Conservation (phyloP, 30 jellyfish, hydroid and myxozoan species). For the Sanderia malayensis region DNA sequence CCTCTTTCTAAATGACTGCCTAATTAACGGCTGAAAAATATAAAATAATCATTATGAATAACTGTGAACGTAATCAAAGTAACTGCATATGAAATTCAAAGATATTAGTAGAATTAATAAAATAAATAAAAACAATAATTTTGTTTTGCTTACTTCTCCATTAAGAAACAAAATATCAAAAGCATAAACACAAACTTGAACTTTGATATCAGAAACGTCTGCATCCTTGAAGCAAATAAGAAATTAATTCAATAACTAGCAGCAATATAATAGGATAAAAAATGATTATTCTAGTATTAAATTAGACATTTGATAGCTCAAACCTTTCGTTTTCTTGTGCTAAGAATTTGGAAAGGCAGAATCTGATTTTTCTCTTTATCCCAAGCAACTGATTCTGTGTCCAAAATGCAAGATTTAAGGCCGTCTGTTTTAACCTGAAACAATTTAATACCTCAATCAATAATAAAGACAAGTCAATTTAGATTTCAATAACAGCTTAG, state of each 20-base stretch:
- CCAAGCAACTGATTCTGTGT: conserved; percentile 97
- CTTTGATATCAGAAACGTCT: conserved; percentile 78
- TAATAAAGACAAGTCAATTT: too few species aligned
- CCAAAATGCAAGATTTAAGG: conserved; percentile 84
- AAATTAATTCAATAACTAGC: too few species aligned
- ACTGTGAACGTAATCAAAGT: too few species aligned
- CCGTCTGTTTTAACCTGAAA: conserved; percentile 55
- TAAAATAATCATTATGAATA: too few species aligned
- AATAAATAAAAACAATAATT: too few species aligned
- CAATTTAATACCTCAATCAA: too few species aligned
- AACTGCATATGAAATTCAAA: too few species aligned
- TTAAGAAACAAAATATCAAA: conserved; percentile 78
- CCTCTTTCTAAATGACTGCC: conserved; percentile 80
- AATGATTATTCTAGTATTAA: neutral
- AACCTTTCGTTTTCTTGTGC: conserved; percentile 95
- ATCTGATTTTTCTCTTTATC: conserved; percentile 82
- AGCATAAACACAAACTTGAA: conserved; percentile 94
- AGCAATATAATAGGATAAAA: too few species aligned
- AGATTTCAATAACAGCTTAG: too few species aligned
- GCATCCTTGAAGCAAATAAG: conserved; percentile 64
- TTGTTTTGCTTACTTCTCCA: conserved; percentile 73
- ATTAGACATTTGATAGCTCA: neutral
- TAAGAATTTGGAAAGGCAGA: conserved; percentile 92
- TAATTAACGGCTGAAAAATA: conserved; percentile 65
- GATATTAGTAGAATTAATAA: too few species aligned